phyloP scores from a whole-genome alignment of 2,113 vertebrate species.

The Rhinoderma darwinii region DNA sequence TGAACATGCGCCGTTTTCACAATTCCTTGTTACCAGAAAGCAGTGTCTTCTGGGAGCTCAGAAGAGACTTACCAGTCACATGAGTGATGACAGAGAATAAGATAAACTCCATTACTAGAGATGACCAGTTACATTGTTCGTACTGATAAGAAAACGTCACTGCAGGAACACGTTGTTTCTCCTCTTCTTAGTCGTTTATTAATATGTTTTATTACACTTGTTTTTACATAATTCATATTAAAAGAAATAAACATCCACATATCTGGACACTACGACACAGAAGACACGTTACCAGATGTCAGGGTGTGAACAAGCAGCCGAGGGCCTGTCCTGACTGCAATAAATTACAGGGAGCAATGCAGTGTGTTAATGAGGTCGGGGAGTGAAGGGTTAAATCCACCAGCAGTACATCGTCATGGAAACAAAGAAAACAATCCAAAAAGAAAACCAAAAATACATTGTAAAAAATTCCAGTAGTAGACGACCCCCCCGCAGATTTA shows the following conservation, averaged over 20 bases:
- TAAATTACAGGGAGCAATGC: conserved; percentile 7
- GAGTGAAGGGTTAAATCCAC: background rate
- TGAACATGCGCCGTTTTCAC: too few relatives aligned
- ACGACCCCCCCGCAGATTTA: background rate
- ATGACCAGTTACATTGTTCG: background rate
- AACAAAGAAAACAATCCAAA: background rate
- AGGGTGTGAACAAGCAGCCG: background rate
- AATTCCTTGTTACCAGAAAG: too few relatives aligned
- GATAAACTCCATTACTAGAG: background rate
- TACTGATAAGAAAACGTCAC: background rate
- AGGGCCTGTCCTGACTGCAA: conserved; percentile 3
- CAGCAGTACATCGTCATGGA: background rate
- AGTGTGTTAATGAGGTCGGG: background rate
- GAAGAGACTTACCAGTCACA: too few relatives aligned
- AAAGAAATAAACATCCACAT: conserved; percentile 28
- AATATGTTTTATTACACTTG: conserved; percentile 39
- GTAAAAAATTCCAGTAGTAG: background rate
- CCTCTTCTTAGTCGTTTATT: conserved; percentile 8
- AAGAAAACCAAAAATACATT: background rate
- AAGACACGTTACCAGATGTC: background rate
- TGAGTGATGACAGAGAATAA: too few relatives aligned
- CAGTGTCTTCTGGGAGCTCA: too few relatives aligned
- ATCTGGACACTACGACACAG: background rate
- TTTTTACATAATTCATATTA: conserved; percentile 31
- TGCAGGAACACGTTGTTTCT: background rate